These are phyloP conservation scores for Eupithecia abbreviata DNA, from an alignment of 2,888 invertebrate genomes.

Conservation along the genomic window DNA sequence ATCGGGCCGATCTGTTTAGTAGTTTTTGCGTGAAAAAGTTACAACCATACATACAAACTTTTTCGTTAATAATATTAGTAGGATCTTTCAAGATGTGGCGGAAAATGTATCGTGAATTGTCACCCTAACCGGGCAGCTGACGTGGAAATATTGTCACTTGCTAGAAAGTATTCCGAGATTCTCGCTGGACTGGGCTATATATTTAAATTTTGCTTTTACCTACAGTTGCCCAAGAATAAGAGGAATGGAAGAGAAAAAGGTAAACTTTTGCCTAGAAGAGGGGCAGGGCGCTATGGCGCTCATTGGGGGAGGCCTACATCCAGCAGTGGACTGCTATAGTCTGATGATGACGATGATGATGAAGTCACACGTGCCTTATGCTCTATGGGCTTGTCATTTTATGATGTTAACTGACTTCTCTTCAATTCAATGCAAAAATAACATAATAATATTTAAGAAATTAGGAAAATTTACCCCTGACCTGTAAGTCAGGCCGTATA, in stretches of 20 bases:
- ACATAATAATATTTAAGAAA: neutral
- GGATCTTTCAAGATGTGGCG: neutral
- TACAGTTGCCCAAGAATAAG: neutral
- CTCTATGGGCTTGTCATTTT: no score
- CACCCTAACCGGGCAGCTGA: neutral
- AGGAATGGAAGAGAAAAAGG: neutral
- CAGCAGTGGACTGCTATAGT: no score
- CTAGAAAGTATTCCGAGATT: constrained; percentile 8
- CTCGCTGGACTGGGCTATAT: neutral
- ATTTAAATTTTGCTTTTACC: neutral
- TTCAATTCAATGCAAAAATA: neutral
- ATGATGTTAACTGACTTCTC: no score
- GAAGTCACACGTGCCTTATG: no score
- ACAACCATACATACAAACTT: no score
- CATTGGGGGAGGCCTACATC: no score
- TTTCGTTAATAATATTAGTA: no score
- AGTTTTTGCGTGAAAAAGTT: no score
- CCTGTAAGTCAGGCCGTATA: no score
- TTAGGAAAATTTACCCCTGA: neutral
- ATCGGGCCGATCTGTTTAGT: no score
- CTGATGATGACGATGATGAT: no score
- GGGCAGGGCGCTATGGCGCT: no score
- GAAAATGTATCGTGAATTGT: neutral
- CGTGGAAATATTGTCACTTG: constrained; percentile 4
- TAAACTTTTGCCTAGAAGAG: neutral